Percentiles rank a stretch among this genome's conserved stretches.
These are phyloP conservation scores for Burhinus bistriatus DNA, from an alignment of 2,113 vertebrate genomes.

Conservation along the genomic window DNA sequence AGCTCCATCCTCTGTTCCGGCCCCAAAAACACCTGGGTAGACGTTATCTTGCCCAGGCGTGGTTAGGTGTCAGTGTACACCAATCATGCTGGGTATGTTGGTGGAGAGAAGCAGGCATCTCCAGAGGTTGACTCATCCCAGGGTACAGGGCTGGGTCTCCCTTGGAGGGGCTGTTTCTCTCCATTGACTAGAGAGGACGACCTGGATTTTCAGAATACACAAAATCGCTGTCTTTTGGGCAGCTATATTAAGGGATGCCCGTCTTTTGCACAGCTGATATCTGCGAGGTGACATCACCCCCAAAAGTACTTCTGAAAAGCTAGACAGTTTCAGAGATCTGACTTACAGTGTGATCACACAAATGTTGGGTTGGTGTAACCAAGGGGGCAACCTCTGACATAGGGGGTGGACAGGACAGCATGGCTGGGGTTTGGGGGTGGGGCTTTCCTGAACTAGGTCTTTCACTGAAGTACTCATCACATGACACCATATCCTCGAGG, in stretches of 20 bases:
- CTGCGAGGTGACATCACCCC: neutral
- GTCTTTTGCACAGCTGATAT: neutral
- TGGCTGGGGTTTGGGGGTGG: rapidly evolving
- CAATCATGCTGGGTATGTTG: neutral
- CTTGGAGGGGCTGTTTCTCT: neutral
- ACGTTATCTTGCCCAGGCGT: neutral
- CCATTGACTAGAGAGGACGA: neutral
- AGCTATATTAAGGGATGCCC: neutral
- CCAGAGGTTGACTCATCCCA: neutral
- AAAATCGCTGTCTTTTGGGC: neutral
- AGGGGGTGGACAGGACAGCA: rapidly evolving
- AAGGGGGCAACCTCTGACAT: neutral
- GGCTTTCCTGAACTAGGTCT: neutral
- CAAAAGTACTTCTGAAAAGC: neutral
- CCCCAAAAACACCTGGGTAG: neutral
- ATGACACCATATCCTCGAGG: rapidly evolving
- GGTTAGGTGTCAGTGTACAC: neutral
- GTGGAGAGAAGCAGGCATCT: neutral
- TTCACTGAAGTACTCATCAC: neutral
- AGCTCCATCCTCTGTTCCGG: neutral
- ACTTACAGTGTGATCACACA: rapidly evolving
- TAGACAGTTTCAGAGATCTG: neutral
- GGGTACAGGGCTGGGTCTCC: neutral
- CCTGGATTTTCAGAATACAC: neutral
- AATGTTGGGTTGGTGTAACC: neutral